phyloP scores from a whole-genome alignment of 1,140 invertebrate genomes.

The Choristoneura fumiferana region DNA sequence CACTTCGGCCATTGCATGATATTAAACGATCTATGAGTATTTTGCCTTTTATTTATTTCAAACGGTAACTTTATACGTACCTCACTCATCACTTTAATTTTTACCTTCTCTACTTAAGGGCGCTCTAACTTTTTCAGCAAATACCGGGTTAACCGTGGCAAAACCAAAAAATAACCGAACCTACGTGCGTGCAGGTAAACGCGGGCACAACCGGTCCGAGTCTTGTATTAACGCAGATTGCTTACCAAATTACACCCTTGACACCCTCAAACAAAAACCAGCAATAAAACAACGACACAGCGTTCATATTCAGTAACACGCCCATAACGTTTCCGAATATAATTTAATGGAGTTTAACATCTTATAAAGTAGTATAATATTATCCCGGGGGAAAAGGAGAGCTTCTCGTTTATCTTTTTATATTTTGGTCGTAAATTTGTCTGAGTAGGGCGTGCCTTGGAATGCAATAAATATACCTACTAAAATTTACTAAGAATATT shows the following conservation, averaged over 20 bases:
- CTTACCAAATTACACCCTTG: slow-evolving; percentile 51
- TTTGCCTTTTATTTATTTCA: too few relatives aligned
- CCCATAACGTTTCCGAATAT: slow-evolving; percentile 26
- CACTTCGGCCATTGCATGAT: too few relatives aligned
- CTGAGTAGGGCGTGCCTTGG: background rate
- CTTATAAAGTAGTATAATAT: slow-evolving; percentile 32
- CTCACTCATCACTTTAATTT: too few relatives aligned
- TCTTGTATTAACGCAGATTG: slow-evolving; percentile 58
- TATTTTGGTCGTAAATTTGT: background rate
- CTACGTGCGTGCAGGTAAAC: slow-evolving; percentile 55
- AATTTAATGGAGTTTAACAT: slow-evolving; percentile 47
- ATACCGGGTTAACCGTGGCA: background rate
- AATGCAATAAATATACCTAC: too few relatives aligned
- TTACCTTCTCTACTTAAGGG: background rate
- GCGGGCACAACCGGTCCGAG: slow-evolving; percentile 49
- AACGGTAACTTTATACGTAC: too few relatives aligned
- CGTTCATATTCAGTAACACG: background rate
- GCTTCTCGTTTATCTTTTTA: background rate
- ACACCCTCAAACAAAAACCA: slow-evolving; percentile 22
- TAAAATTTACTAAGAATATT: too few relatives aligned
- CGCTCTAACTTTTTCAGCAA: background rate
- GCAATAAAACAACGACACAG: background rate
- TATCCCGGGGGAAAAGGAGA: slow-evolving; percentile 23
- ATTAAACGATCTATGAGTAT: too few relatives aligned
- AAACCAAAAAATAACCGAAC: slow-evolving; percentile 36